These are phyloP conservation scores for Drosophila dunni DNA, from an alignment of 1,140 invertebrate genomes.

Conservation along the genomic window DNA sequence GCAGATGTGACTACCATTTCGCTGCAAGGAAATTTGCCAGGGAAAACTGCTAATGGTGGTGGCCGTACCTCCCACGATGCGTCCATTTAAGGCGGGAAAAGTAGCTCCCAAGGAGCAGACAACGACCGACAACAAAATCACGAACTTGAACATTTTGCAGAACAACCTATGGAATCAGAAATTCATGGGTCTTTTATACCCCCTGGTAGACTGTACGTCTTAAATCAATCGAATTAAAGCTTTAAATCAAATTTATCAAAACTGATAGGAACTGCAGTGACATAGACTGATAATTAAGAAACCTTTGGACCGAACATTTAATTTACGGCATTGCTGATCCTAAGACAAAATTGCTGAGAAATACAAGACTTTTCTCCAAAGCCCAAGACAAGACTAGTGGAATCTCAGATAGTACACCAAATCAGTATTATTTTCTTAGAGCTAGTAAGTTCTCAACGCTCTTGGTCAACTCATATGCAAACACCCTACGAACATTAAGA, in stretches of 20 bases:
- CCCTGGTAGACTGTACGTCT: neutral
- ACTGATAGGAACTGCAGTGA: neutral
- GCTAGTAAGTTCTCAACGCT: no score
- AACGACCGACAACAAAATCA: constrained; percentile 65
- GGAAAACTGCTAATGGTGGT: constrained; percentile 86
- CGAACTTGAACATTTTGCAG: constrained; percentile 68
- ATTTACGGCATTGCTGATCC: neutral
- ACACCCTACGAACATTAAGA: no score
- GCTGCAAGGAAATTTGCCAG: constrained; percentile 86
- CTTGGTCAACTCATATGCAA: no score
- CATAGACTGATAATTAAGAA: neutral
- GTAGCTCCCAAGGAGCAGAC: constrained; percentile 62
- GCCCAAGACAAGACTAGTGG: no score
- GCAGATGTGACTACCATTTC: constrained; percentile 85
- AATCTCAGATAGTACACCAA: neutral
- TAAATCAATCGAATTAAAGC: no score
- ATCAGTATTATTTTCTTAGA: no score
- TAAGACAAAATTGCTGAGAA: no score
- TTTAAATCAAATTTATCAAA: constrained; percentile 10
- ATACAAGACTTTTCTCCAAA: no score
- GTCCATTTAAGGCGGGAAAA: constrained; percentile 73
- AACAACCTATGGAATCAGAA: constrained; percentile 2
- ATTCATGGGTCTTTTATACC: constrained; percentile 4
- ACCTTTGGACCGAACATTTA: neutral
- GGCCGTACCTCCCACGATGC: constrained; percentile 85